Base-by-base conservation (phyloP, 1,140 invertebrate species). In the Bombus superbus region DNA sequence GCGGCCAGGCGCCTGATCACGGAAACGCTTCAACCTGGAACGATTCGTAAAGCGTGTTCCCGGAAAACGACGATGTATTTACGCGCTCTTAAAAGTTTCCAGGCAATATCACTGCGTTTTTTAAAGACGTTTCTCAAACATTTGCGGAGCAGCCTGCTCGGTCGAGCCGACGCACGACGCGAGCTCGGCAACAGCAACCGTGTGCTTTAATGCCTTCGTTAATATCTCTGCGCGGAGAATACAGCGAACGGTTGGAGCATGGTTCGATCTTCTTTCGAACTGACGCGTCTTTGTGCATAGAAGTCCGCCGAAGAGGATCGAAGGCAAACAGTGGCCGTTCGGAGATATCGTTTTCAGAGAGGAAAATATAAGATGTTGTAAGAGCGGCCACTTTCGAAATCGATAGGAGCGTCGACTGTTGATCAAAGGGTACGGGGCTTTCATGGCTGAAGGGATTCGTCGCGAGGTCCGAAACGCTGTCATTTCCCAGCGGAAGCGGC, bases 341-440 rank as follows among this genome's bases (percentile, higher is more conserved):
- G 53, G 62, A 42, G 80, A 85, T n/a, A 80, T 85, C 68, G 22
- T 28, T 53, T 40, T 1, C 77, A 85, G 47, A 35, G 79, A 38
- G 44, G 6, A 28, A 57, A 35, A 72, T 1, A 68, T 53, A 35
- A 9, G 68, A 15, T 35, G 28, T 25, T 25, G n/a, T 62, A 40
- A 35, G 47, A 13, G 15, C 32, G 35, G 44, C 42, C 57, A 22
- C 44, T 35, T 11, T 40, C 22, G 68, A 40, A 25, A 74, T 75
- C 79, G 84, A 81, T 68, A 8, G 40, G 75, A 81, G 71, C 71
- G 75, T 75, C 44, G 18, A 76, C 25, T 64, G 18, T 32, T 73
- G 83, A 78, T 85, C 76, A 85, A 80, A 85, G 83, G 47, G 28
- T 42, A 59, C 59, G 59, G 47, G n/a, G 42, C 22, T 64, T 42